Evolutionary conservation across 2,888 invertebrate genomes (phyloP).

Genomic region (Uropetala carovei): DNA sequence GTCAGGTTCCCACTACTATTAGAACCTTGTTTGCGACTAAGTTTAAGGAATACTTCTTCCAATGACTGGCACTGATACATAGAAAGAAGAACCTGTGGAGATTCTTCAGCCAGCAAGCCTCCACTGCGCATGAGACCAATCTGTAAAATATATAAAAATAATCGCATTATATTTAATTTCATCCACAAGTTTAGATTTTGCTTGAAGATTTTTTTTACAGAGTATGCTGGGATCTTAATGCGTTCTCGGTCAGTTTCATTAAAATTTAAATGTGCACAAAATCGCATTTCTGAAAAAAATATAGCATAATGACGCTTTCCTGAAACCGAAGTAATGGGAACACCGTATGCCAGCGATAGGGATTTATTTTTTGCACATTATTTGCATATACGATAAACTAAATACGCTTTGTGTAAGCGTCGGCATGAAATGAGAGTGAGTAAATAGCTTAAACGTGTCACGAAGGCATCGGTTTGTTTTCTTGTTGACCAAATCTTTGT

Average conservation of each 20-base stretch:
- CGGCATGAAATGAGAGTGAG: neutral
- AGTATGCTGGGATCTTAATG: no score
- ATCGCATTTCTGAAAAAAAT: no score
- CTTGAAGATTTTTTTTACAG: no score
- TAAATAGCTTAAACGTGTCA: neutral
- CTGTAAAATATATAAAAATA: conserved; percentile 75
- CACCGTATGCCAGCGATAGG: no score
- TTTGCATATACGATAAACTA: neutral
- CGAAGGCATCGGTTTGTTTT: neutral
- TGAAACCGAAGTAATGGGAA: no score
- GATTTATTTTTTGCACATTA: neutral
- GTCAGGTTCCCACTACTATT: conserved; percentile 74
- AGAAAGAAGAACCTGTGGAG: conserved; percentile 88
- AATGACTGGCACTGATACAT: conserved; percentile 90
- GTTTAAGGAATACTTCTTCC: conserved; percentile 94
- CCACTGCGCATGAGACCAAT: conserved; percentile 97
- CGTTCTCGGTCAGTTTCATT: no score
- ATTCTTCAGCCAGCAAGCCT: conserved; percentile 92
- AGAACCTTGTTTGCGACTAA: conserved; percentile 85
- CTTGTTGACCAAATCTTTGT: neutral
- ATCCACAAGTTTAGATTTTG: no score
- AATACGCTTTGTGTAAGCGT: neutral
- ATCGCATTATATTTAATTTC: neutral
- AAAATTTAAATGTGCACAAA: no score
- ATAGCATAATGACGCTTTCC: no score